Evolutionary conservation across 1,140 invertebrate genomes (phyloP), one percentile per base, ranked within the genome.

Genomic region (Ylistrum balloti): DNA sequence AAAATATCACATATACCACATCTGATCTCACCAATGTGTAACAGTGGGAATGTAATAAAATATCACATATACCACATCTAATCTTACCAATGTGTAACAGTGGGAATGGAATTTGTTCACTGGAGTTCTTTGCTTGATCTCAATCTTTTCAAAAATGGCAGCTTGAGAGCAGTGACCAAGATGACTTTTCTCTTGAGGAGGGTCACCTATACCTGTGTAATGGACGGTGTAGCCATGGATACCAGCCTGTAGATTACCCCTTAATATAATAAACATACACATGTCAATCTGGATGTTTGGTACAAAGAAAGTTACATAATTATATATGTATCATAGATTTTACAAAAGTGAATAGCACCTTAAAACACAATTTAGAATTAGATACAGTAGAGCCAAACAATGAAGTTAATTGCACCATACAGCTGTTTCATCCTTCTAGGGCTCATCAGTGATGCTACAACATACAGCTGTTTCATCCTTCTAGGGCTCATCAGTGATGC

Each of bases 91-190:
- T 74, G 56, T 74, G 13, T 74, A 74, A 74, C 56, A 28, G 5
- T 74, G 56, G n/a, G 56, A n/a, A 74, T n/a, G 28, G 22, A 9
- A 28, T n/a, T n/a, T n/a, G 28, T 28, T 74, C 28, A 9, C 1
- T 9, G n/a, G 56, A 28, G 28, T 5, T n/a, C n/a, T 74, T n/a
- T 74, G 5, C 35, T 90, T 85, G 13, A 34, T 33, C n/a, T 22
- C 17, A 17, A 85, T 48, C 86, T 90, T 92, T 0, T 85, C 56
- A 90, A 96, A 95, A 10, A 95, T 91, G 33, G 94, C 95, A 3
- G 93, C 92, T 88, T 96, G 95, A n/a, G 94, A 94, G 91, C 95
- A 96, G 86, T 86, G 91, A 34, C 95, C 95, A 2, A 95, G 15
- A 89, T 93, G 48, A 20, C 88, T 41, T 13, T 74, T 41, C 15